phyloP scores from a whole-genome alignment of 92 coral and sea anemone genomes.

The Zoanthus gigantus region DNA sequence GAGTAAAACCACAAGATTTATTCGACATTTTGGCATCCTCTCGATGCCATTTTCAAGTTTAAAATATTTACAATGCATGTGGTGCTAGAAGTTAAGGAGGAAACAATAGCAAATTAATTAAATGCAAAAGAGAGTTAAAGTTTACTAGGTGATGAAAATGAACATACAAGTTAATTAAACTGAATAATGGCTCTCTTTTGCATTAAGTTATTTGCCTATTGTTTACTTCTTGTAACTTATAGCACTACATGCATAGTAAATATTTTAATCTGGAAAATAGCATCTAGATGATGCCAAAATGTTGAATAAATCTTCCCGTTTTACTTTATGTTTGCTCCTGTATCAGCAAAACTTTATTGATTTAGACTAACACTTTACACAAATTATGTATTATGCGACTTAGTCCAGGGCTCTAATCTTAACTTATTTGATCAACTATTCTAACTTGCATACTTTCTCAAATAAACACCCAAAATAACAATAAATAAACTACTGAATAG shows the following conservation, averaged over 20 bases:
- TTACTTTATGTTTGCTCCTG: too few relatives aligned
- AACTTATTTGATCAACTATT: background rate
- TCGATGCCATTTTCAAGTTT: too few relatives aligned
- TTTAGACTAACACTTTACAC: background rate
- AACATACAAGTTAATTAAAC: background rate
- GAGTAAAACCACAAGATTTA: background rate
- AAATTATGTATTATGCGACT: background rate
- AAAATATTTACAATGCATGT: too few relatives aligned
- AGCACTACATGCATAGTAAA: too few relatives aligned
- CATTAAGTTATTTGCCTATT: too few relatives aligned
- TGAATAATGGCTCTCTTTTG: background rate
- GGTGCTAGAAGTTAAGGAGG: too few relatives aligned
- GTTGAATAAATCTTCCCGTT: background rate
- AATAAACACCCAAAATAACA: background rate
- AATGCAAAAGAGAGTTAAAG: background rate
- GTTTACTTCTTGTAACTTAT: too few relatives aligned
- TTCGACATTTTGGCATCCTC: too few relatives aligned
- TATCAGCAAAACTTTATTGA: too few relatives aligned
- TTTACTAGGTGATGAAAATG: background rate
- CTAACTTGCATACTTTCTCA: background rate
- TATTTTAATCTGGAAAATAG: constrained; percentile 3
- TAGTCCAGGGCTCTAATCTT: background rate
- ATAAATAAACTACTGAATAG: background rate
- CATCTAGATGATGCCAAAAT: constrained; percentile 13
- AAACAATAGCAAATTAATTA: constrained; percentile 5